Conservation (phyloP, 2,797 vertebrate species). For the Brachymystax lenok region DNA sequence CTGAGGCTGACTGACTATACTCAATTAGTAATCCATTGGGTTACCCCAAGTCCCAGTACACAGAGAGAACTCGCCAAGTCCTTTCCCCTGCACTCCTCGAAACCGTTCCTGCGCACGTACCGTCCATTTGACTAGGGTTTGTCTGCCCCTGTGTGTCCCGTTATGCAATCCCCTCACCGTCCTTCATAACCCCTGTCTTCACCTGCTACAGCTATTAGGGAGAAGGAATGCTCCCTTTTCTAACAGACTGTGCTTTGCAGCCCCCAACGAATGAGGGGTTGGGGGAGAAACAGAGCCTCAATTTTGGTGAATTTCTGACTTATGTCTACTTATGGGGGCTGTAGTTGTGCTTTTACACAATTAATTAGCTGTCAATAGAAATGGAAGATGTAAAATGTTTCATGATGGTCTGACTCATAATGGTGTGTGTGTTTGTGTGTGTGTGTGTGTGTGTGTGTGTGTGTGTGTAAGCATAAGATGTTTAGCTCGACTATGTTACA, state of each 20-base stretch:
- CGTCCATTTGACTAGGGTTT: neutral
- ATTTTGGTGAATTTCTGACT: neutral
- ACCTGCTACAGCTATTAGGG: constrained; percentile 16
- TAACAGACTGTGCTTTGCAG: neutral
- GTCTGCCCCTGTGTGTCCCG: neutral
- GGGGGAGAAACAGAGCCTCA: neutral
- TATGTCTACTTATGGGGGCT: neutral
- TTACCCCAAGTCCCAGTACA: neutral
- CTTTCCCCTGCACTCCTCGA: neutral
- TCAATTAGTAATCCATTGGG: constrained; percentile 6
- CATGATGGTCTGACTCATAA: neutral
- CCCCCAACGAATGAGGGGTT: neutral
- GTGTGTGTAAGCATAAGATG: neutral
- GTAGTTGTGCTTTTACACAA: neutral
- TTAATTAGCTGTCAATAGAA: neutral
- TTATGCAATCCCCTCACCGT: constrained; percentile 8
- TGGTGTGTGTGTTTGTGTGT: neutral
- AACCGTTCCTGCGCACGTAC: neutral
- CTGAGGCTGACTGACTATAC: too few species aligned
- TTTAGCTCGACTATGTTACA: neutral
- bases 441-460: too few species aligned
- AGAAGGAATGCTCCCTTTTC: neutral
- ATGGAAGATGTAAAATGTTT: neutral
- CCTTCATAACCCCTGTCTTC: constrained; percentile 6
- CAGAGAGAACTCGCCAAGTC: neutral